Evolutionary conservation across 2,113 vertebrate genomes (phyloP).

Genomic region (Epinephelus lanceolatus): DNA sequence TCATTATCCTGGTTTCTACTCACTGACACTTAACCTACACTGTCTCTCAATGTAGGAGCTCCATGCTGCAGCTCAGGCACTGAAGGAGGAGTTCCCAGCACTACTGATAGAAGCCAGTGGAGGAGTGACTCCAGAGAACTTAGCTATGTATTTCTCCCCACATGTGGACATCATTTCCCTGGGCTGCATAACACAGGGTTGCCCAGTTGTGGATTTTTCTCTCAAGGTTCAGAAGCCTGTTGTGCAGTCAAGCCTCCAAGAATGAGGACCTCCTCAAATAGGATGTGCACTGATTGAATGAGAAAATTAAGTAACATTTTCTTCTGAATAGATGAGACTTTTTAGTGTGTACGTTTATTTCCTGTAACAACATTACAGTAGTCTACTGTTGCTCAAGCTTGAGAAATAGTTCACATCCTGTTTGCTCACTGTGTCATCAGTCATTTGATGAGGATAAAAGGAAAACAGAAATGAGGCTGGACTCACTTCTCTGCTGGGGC

Average conservation of each 20-base stretch:
- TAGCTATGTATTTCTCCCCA: slow-evolving; percentile 82
- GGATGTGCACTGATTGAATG: not conserved
- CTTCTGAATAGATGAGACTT: not conserved
- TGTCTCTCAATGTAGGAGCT: slow-evolving; percentile 78
- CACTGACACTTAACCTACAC: not conserved
- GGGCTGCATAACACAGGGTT: slow-evolving; percentile 89
- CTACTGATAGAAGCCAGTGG: slow-evolving; percentile 88
- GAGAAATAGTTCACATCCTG: slow-evolving; percentile 13
- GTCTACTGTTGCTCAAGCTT: not conserved
- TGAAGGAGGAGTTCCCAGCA: slow-evolving; percentile 83
- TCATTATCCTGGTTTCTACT: not conserved
- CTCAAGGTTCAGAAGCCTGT: slow-evolving; percentile 82
- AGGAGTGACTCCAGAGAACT: slow-evolving; percentile 81
- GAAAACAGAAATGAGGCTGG: slow-evolving; percentile 1
- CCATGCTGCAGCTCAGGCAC: slow-evolving; percentile 71
- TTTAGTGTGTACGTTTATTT: not conserved
- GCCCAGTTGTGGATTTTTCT: slow-evolving; percentile 88
- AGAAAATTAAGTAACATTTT: not conserved
- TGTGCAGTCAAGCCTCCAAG: not conserved
- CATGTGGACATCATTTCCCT: slow-evolving; percentile 87
- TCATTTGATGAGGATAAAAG: not conserved
- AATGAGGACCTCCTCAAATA: not conserved
- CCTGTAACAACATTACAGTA: not conserved
- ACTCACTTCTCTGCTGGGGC: not conserved
- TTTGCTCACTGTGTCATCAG: not conserved